A percentile compares a stretch with the other conserved stretches of the same genome.
phyloP scores from a whole-genome alignment of 2,113 vertebrate species.

The Pituophis catenifer region DNA sequence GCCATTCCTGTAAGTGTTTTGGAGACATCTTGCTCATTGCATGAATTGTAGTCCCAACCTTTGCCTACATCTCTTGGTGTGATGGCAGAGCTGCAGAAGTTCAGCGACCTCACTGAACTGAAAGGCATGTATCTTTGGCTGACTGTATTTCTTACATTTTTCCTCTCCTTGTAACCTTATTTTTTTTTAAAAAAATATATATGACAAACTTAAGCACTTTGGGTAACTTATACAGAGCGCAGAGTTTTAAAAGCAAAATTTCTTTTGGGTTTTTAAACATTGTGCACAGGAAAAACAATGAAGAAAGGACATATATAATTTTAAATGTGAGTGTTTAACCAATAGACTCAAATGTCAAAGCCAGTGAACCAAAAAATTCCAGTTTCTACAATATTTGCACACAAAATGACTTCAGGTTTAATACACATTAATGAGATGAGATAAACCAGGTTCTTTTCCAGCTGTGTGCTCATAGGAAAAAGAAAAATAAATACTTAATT shows the following conservation, averaged over 20 bases:
- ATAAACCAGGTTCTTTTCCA: constrained; percentile 38
- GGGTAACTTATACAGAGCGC: background rate
- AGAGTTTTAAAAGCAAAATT: constrained; percentile 5
- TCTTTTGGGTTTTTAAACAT: constrained; percentile 26
- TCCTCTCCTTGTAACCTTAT: background rate
- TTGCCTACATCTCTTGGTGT: background rate
- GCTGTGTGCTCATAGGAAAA: constrained; percentile 38
- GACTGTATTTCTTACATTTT: background rate
- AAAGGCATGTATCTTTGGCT: background rate
- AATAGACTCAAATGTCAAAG: constrained; percentile 43
- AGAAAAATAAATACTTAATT: background rate
- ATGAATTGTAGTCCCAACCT: background rate
- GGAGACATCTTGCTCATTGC: background rate
- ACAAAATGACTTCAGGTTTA: constrained; percentile 54
- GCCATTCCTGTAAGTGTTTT: background rate
- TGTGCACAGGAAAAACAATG: constrained; percentile 1
- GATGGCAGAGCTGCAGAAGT: background rate
- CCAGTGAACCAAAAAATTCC: constrained; percentile 49
- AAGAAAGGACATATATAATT: constrained; percentile 28
- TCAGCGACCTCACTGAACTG: too few species aligned
- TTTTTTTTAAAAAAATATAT: background rate
- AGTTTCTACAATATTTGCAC: constrained; percentile 55
- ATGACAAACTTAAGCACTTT: background rate
- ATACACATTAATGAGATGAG: constrained; percentile 35
- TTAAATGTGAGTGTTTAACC: constrained; percentile 45